A percentile compares a stretch with the other conserved stretches of the same genome.
Evolutionary conservation across 2,797 vertebrate species (phyloP).

Genomic region (Sebastes miniatus): DNA sequence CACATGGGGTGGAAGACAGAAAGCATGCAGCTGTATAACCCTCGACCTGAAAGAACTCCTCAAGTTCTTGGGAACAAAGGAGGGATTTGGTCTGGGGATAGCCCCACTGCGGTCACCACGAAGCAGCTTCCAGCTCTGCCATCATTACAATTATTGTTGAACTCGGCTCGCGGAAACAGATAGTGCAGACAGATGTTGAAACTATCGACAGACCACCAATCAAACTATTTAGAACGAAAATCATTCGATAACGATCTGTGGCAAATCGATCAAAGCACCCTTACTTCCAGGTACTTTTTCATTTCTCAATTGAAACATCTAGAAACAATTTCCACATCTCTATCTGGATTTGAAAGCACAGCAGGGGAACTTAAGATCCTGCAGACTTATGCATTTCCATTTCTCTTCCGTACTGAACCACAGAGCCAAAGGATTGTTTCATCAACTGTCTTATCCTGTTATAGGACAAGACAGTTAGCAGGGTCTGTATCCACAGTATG

Average conservation of each 20-base stretch:
- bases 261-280: neutral
- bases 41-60: too few relatives aligned
- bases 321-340: neutral
- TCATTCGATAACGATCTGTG: neutral
- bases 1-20: too few relatives aligned
- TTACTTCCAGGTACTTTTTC: neutral
- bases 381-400: neutral
- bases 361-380: slow-evolving; percentile 1
- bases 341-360: neutral
- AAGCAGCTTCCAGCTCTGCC: neutral
- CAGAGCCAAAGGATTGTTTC: slow-evolving; percentile 29
- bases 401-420: slow-evolving; percentile 15
- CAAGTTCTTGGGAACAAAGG: neutral
- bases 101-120: neutral
- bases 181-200: too few relatives aligned
- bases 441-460: slow-evolving; percentile 8
- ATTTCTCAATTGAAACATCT: slow-evolving; percentile 6
- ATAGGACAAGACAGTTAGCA: neutral
- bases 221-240: neutral
- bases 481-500: slow-evolving; percentile 6
- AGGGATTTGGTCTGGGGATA: neutral
- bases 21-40: too few relatives aligned
- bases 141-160: too few relatives aligned
- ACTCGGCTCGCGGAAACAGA: too few relatives aligned
- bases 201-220: neutral